Base-by-base conservation (phyloP, 2,797 vertebrate genomes). In the Pipistrellus pygmaeus region DNA sequence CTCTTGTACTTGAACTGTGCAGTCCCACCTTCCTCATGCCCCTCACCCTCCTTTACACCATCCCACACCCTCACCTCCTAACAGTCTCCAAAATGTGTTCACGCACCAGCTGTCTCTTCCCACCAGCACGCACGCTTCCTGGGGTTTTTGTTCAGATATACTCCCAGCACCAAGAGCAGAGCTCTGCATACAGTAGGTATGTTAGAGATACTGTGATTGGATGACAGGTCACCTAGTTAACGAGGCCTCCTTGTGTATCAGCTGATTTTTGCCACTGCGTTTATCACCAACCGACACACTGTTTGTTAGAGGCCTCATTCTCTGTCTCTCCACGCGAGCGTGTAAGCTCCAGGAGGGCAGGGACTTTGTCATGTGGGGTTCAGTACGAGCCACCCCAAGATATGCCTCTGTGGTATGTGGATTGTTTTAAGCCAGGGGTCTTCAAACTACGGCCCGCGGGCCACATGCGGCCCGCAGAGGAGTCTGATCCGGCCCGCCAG, bases 191-290 rank as follows among this genome's bases (percentile, higher is more conserved):
- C 14, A 85, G 55, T 3, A 68, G 85, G 55, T 20, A 38, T 13
- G 80, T 69, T 12, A 62, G 1, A 30, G 25, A 18, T 18, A 21
- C 27, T 71, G n/a, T 17, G 44, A 53, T 3, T 32, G 64, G 55
- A 53, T 41, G 48, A 73, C 69, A 51, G 21, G 30, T 76, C 77
- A 68, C 30, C 51, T 84, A 32, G 23, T 12, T n/a, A 51, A 71
- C 0, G 3, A 60, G 66, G 30, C 21, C 25, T 75, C 44, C 38
- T n/a, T 38, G 8, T 14, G 6, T 23, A 9, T 10, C 13, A 0
- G 57, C 23, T 32, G 38, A 62, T 53, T 53, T 66, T 71, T 21
- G 23, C 20, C 17, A 30, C 35, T 30, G 62, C 5, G 30, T 21
- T 35, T 51, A 35, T 78, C 64, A 44, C 25, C 20, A 84, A 35